Evolutionary conservation across 1,140 invertebrate genomes (phyloP).

Genomic region (Diorhabda elongata): DNA sequence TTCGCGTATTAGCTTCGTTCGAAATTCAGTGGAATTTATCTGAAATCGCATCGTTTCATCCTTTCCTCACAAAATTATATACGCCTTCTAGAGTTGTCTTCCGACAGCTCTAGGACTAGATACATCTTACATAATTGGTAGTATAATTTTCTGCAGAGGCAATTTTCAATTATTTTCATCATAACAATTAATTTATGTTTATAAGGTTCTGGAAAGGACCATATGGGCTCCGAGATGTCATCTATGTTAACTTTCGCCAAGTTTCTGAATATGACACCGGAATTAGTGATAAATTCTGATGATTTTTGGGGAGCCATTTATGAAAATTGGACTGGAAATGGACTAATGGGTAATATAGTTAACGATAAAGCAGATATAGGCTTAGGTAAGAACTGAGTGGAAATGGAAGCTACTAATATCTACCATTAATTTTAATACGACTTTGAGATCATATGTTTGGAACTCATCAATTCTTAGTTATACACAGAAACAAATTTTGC

Average conservation of each 20-base stretch:
- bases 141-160: too few species aligned
- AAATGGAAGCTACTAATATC: too few species aligned
- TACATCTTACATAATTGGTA: background rate
- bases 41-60: too few species aligned
- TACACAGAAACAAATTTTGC: too few species aligned
- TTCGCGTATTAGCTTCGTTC: too few species aligned
- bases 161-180: too few species aligned
- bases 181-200: background rate
- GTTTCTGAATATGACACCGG: conserved; percentile 52
- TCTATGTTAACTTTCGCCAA: conserved; percentile 42
- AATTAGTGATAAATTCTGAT: conserved; percentile 49
- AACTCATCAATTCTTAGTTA: too few species aligned
- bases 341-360: conserved; percentile 55
- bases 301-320: conserved; percentile 57
- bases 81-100: background rate
- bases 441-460: too few species aligned
- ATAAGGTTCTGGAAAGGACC: conserved; percentile 16
- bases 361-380: conserved; percentile 57
- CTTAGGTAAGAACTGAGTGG: conserved; percentile 40
- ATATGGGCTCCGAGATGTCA: conserved; percentile 47
- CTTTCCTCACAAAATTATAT: too few species aligned
- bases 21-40: too few species aligned
- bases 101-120: background rate
- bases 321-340: conserved; percentile 55
- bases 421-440: too few species aligned